Conservation (phyloP, 2,797 vertebrate species). For the Parauchenoglanis punctatus region DNA sequence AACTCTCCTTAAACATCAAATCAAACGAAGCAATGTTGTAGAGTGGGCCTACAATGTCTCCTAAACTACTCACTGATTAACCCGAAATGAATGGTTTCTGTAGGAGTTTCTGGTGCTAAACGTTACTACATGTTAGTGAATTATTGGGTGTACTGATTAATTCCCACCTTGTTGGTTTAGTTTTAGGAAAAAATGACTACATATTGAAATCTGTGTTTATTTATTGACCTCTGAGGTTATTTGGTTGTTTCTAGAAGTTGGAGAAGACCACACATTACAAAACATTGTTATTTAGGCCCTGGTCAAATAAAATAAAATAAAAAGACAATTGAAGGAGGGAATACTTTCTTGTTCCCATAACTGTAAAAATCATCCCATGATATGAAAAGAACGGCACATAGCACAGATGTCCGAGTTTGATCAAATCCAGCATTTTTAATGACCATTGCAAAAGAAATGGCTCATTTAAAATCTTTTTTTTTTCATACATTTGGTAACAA, state of each 20-base stretch:
- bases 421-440: conserved; percentile 82
- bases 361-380: background rate
- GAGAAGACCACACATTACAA: too few species aligned
- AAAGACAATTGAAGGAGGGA: background rate
- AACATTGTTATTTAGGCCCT: background rate
- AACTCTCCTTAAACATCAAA: background rate
- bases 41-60: background rate
- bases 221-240: too few species aligned
- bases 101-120: background rate
- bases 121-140: background rate
- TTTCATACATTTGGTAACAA: conserved; percentile 76
- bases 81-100: too few species aligned
- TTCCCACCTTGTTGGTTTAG: background rate
- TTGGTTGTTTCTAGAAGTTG: too few species aligned
- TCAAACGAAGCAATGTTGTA: background rate
- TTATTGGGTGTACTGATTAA: background rate
- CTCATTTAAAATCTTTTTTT: conserved; percentile 68
- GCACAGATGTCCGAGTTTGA: conserved; percentile 43
- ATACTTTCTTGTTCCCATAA: background rate
- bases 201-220: background rate
- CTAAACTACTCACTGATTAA: background rate
- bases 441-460: conserved; percentile 76
- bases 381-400: conserved; percentile 1
- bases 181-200: background rate
- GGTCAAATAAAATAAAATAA: background rate